These are phyloP conservation scores for Thalassoma bifasciatum DNA, from an alignment of 2,113 vertebrate species.

Conservation along the genomic window DNA sequence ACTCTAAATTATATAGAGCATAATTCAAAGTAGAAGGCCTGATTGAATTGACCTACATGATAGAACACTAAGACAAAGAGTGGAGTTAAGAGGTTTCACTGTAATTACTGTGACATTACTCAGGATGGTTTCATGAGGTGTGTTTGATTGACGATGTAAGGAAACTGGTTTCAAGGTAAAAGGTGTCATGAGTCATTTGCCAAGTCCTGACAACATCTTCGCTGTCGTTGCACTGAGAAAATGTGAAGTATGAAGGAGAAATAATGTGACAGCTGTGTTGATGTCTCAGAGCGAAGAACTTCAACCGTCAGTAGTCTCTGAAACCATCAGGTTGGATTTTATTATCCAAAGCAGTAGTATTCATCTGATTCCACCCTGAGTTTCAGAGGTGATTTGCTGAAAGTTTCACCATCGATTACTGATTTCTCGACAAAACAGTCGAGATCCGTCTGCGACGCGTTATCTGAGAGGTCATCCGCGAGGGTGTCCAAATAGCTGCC, in stretches of 20 bases:
- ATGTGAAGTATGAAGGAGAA: conserved; percentile 4
- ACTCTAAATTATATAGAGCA: conserved; percentile 33
- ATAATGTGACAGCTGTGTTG: neutral
- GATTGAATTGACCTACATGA: neutral
- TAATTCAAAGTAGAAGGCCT: conserved; percentile 1
- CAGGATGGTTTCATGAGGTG: conserved; percentile 29
- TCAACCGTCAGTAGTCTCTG: conserved; percentile 32
- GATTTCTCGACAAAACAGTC: conserved; percentile 88
- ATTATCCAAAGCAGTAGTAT: conserved; percentile 94
- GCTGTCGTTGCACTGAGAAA: neutral
- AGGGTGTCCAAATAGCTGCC: conserved; percentile 97
- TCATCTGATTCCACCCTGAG: conserved; percentile 89
- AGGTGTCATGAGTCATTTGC: conserved; percentile 10
- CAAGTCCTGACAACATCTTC: neutral
- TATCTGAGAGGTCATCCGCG: conserved; percentile 88
- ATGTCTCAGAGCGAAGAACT: conserved; percentile 5
- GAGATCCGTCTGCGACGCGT: conserved; percentile 87
- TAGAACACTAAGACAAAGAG: conserved; percentile 35
- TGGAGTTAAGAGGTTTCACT: conserved; percentile 11
- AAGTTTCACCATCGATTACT: conserved; percentile 81
- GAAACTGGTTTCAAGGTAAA: conserved; percentile 38
- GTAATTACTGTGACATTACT: conserved; percentile 22
- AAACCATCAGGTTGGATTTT: conserved; percentile 12
- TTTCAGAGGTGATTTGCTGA: conserved; percentile 81
- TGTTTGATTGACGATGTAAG: neutral